phyloP scores from a whole-genome alignment of 2,113 vertebrate species.

The Cottus gobio region DNA sequence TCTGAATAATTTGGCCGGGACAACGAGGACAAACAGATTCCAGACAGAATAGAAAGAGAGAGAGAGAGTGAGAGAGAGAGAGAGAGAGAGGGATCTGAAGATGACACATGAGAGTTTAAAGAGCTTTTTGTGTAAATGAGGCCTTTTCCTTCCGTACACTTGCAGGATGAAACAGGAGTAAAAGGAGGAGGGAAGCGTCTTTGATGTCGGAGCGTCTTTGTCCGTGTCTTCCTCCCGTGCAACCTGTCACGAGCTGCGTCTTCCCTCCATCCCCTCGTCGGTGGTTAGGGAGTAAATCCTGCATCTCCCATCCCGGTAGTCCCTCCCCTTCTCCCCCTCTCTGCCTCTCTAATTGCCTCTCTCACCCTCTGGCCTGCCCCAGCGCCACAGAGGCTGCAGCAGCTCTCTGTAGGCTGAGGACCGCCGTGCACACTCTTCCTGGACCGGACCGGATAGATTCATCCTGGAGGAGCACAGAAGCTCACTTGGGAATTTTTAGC shows the following conservation, averaged over 20 bases:
- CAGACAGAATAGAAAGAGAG: constrained; percentile 4
- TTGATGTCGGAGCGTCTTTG: constrained; percentile 62
- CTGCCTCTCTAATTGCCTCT: constrained; percentile 73
- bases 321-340: constrained; percentile 32
- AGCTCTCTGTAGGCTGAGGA: constrained; percentile 65
- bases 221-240: constrained; percentile 49
- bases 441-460: constrained; percentile 39
- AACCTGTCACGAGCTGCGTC: constrained; percentile 58
- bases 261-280: constrained; percentile 49
- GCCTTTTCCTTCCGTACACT: constrained; percentile 42
- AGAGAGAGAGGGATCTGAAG: not conserved
- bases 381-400: constrained; percentile 40
- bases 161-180: constrained; percentile 27
- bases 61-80: not conserved
- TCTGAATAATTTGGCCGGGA: not conserved
- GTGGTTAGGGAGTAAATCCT: constrained; percentile 55
- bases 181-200: constrained; percentile 19
- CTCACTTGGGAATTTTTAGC: constrained; percentile 39
- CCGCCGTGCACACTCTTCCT: constrained; percentile 62
- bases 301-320: constrained; percentile 52
- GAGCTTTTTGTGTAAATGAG: constrained; percentile 64
- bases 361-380: constrained; percentile 65
- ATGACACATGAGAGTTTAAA: constrained; percentile 24
- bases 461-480: constrained; percentile 51
- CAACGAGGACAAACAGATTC: not conserved